These are phyloP conservation scores for Pseudotriccus pelzelni DNA, from an alignment of 2,797 vertebrate genomes.

Conservation along the genomic window DNA sequence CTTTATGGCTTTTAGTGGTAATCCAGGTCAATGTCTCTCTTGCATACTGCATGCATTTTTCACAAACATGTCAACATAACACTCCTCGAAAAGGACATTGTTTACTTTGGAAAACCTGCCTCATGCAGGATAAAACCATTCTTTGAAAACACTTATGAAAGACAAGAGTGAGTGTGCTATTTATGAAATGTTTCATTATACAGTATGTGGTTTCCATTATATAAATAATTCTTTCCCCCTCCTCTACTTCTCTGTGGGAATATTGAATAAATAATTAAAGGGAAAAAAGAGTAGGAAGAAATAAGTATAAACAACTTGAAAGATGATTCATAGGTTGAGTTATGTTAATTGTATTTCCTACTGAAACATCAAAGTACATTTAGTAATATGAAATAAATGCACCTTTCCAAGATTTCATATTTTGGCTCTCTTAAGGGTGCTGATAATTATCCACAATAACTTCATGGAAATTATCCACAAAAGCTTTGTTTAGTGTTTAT, in stretches of 20 bases:
- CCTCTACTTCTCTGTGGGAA: slow-evolving; percentile 41
- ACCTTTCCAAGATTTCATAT: slow-evolving; percentile 43
- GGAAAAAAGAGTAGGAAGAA: slow-evolving; percentile 16
- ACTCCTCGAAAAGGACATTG: slow-evolving; percentile 8
- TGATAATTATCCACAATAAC: not conserved
- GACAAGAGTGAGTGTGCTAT: slow-evolving; percentile 36
- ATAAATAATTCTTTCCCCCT: slow-evolving; percentile 50
- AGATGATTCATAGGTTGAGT: slow-evolving; percentile 53
- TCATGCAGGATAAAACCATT: slow-evolving; percentile 43
- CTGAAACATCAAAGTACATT: slow-evolving; percentile 43
- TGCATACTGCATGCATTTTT: slow-evolving; percentile 1
- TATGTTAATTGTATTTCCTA: slow-evolving; percentile 54
- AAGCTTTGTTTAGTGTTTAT: slow-evolving; percentile 27
- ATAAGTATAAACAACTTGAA: slow-evolving; percentile 60
- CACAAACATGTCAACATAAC: slow-evolving; percentile 58
- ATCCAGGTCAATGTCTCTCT: not conserved
- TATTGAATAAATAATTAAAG: slow-evolving; percentile 61
- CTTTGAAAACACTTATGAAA: slow-evolving; percentile 38
- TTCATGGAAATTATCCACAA: slow-evolving; percentile 11
- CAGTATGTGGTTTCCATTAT: slow-evolving; percentile 36
- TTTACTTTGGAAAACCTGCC: slow-evolving; percentile 55
- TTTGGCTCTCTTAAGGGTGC: not conserved
- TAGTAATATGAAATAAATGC: slow-evolving; percentile 7
- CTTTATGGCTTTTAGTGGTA: slow-evolving; percentile 5
- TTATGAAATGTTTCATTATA: slow-evolving; percentile 55